These are phyloP conservation scores for Megalonaias nervosa DNA, from an alignment of 1,140 invertebrate species.

Conservation along the genomic window DNA sequence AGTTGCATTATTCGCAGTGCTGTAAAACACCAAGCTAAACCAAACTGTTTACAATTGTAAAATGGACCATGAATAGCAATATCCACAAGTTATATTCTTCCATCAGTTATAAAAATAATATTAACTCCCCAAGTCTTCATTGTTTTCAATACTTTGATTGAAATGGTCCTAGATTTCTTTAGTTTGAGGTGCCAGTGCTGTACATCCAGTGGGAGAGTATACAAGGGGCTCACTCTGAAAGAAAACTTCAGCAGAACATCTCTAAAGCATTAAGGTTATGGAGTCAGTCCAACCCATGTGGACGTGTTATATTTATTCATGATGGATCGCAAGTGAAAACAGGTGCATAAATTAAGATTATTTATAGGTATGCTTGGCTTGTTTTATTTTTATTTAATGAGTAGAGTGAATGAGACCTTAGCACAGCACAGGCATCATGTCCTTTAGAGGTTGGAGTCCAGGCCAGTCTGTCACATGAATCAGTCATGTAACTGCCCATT, in stretches of 20 bases:
- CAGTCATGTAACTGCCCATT: too few species aligned
- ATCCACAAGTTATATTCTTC: too few species aligned
- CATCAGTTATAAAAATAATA: too few species aligned
- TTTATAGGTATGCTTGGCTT: background rate
- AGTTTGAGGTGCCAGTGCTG: slow-evolving; percentile 26
- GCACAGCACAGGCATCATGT: too few species aligned
- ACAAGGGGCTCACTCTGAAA: background rate
- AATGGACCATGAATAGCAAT: too few species aligned
- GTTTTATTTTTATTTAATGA: background rate
- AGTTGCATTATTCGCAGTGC: too few species aligned
- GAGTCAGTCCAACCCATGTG: slow-evolving; percentile 1
- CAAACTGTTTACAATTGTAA: too few species aligned
- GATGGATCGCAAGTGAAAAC: slow-evolving; percentile 20
- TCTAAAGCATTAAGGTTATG: slow-evolving; percentile 7
- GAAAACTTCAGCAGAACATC: background rate
- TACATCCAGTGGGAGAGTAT: slow-evolving; percentile 19
- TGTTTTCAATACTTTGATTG: background rate
- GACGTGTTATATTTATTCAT: slow-evolving; percentile 18
- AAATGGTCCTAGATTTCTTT: background rate
- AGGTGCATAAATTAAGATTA: slow-evolving; percentile 2
- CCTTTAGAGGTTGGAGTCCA: too few species aligned
- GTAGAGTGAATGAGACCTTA: background rate
- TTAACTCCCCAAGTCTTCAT: too few species aligned
- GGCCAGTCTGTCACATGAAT: too few species aligned
- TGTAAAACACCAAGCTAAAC: too few species aligned